Percentiles rank a stretch among this genome's conserved stretches.
phyloP scores from a whole-genome alignment of 1,140 invertebrate genomes.

The Eubasilissa regina region DNA sequence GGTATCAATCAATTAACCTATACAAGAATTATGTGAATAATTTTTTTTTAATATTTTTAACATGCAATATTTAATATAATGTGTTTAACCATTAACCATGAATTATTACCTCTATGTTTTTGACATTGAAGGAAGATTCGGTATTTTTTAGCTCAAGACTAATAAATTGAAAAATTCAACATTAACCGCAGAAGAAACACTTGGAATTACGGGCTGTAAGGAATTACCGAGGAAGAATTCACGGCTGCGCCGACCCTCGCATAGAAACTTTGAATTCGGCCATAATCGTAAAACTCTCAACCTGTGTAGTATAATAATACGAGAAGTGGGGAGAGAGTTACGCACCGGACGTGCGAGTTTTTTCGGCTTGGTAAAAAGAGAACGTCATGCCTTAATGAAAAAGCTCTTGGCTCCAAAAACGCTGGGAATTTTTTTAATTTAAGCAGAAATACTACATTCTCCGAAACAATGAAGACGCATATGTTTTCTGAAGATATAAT shows the following conservation, averaged over 20 bases:
- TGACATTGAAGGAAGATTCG: too few relatives aligned
- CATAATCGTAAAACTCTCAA: constrained; percentile 59
- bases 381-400: constrained; percentile 8
- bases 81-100: too few relatives aligned
- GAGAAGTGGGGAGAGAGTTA: constrained; percentile 42
- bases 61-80: too few relatives aligned
- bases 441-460: background rate
- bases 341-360: constrained; percentile 55
- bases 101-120: too few relatives aligned
- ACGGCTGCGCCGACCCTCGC: constrained; percentile 2
- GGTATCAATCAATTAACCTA: too few relatives aligned
- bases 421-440: background rate
- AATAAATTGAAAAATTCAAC: constrained; percentile 32
- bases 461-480: background rate
- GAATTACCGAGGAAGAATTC: constrained; percentile 27
- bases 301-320: constrained; percentile 10
- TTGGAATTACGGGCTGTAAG: constrained; percentile 31
- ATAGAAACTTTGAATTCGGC: constrained; percentile 56
- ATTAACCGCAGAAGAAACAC: constrained; percentile 35
- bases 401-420: constrained; percentile 16
- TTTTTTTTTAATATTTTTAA: too few relatives aligned
- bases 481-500: too few relatives aligned
- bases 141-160: background rate
- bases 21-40: too few relatives aligned
- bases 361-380: constrained; percentile 27